A percentile compares a stretch with the other conserved stretches of the same genome.
phyloP scores from a whole-genome alignment of 2,888 invertebrate genomes.

The Brachyopa scutellaris region DNA sequence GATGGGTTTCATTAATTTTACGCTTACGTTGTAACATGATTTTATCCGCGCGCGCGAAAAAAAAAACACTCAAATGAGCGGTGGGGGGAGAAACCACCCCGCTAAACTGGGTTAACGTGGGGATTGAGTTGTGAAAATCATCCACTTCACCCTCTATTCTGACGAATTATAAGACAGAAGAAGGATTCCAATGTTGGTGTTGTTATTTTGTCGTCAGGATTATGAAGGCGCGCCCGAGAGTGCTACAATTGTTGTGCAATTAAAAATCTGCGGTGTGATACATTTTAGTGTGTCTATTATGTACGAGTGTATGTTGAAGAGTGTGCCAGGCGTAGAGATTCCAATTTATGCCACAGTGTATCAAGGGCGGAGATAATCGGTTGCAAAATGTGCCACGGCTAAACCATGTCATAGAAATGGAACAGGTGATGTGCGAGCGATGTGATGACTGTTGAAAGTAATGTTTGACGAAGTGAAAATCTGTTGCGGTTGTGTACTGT shows the following conservation, averaged over 20 bases:
- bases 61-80: neutral
- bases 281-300: slow-evolving; percentile 26
- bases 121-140: slow-evolving; percentile 44
- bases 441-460: neutral
- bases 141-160: slow-evolving; percentile 47
- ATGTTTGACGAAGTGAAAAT: neutral
- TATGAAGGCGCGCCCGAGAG: neutral
- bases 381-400: slow-evolving; percentile 36
- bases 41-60: neutral
- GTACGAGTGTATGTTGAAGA: too few relatives aligned
- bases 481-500: neutral
- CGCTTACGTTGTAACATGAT: slow-evolving; percentile 67
- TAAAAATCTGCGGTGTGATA: slow-evolving; percentile 55
- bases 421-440: slow-evolving; percentile 16
- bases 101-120: slow-evolving; percentile 66
- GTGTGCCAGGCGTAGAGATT: too few relatives aligned
- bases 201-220: neutral
- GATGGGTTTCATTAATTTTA: slow-evolving; percentile 72
- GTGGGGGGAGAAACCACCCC: neutral
- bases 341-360: slow-evolving; percentile 13
- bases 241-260: slow-evolving; percentile 66
- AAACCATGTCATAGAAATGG: neutral
- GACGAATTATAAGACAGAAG: slow-evolving; percentile 59
- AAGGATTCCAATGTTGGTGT: slow-evolving; percentile 48
- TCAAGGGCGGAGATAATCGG: slow-evolving; percentile 50